Evolutionary conservation across 2,113 vertebrate species (phyloP), one percentile per base, ranked within the genome.

Genomic region (Aramus guarauna): DNA sequence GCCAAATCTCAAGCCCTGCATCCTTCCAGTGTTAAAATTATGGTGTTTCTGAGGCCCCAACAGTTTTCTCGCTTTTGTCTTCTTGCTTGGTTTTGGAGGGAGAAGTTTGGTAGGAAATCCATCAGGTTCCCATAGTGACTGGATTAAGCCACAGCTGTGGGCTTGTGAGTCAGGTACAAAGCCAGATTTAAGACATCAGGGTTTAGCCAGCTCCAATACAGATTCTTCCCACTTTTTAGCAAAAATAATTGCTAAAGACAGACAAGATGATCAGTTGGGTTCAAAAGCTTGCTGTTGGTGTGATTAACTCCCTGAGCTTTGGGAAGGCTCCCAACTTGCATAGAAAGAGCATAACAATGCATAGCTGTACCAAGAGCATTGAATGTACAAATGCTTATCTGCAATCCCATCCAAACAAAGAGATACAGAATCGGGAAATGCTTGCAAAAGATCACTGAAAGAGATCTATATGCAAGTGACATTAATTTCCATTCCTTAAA

Each of bases 401-500:
- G 43, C 69, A 79, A 27, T 37, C 74, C 77, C 58, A 56, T 66
- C 71, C 85, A 20, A 72, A 90, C 77, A 90, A 67, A 72, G 63
- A 64, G 47, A 77, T 7, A 19, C 12, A 16, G 52, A 59, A 74
- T 5, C 2, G 1, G 77, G 63, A 11, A 21, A 27, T 2, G 14
- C 63, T 67, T 75, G 52, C 48, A 37, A 29, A 64, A 89, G 80
- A 77, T 85, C 56, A 2, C 77, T 91, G 94, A 58, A 68, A 91
- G 77, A 62, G 93, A 75, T 79, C 86, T 81, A 64, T 50, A 29
- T 64, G 73, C 62, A 52, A 91, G 52, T n/a, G 45, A 30, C 71
- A 45, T 72, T 43, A 47, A 95, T 92, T 91, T 78, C 95, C 69
- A 59, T 94, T 92, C 94, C 76, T 52, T 78, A 72, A 91, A 83